phyloP scores from a whole-genome alignment of 2,113 vertebrate species.

The Poeciliopsis turrubarensis region DNA sequence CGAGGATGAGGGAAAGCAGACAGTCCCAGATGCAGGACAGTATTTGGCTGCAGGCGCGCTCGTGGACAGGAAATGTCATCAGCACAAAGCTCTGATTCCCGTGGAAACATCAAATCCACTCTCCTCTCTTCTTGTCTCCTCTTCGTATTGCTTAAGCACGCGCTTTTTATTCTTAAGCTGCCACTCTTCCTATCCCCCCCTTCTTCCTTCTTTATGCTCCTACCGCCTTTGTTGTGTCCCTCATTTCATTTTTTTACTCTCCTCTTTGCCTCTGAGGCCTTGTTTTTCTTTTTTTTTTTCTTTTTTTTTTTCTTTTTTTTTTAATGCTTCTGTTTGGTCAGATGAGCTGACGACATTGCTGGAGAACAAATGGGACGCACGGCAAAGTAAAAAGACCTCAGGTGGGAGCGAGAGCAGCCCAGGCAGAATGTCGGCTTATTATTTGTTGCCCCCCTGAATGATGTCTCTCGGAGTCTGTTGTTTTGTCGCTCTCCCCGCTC shows the following conservation, averaged over 20 bases:
- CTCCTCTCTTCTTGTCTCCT: not conserved
- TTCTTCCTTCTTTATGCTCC: not conserved
- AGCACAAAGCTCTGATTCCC: conserved; percentile 31
- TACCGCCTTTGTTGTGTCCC: conserved; percentile 4
- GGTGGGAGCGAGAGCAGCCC: conserved; percentile 48
- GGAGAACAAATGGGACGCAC: conserved; percentile 44
- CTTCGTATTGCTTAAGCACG: conserved; percentile 3
- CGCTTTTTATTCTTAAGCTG: conserved; percentile 5
- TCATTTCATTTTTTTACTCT: not conserved
- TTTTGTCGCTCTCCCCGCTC: conserved; percentile 19
- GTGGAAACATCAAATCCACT: conserved; percentile 29
- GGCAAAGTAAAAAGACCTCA: conserved; percentile 47
- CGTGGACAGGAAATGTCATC: conserved; percentile 47
- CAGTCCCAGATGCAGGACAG: conserved; percentile 43
- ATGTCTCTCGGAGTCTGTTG: conserved; percentile 34
- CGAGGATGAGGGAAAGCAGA: conserved; percentile 20
- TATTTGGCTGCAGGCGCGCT: conserved; percentile 23
- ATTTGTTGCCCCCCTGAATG: conserved; percentile 46
- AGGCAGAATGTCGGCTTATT: conserved; percentile 50
- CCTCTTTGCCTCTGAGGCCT: not conserved
- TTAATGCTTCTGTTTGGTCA: conserved; percentile 32
- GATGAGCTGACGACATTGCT: conserved; percentile 8
- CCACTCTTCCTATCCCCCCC: not conserved
- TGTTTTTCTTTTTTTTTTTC: not conserved
- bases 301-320: not conserved